Evolutionary conservation across 2,113 vertebrate genomes (phyloP).

Genomic region (Myiopsitta monachus): DNA sequence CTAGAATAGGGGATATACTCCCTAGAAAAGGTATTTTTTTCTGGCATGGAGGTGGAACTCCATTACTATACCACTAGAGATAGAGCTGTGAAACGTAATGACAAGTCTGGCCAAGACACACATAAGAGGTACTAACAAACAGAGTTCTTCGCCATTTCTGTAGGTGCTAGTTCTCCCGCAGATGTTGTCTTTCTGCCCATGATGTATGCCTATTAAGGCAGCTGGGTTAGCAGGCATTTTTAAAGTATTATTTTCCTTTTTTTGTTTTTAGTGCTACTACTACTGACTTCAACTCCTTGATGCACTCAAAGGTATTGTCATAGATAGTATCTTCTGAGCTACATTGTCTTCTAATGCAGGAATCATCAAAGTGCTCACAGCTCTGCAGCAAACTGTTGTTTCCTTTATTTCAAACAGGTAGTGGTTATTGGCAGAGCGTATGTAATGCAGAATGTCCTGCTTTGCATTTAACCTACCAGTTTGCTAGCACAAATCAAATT

Average conservation of each 20-base stretch:
- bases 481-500: neutral
- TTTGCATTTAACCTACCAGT: neutral
- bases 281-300: constrained; percentile 76
- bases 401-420: neutral
- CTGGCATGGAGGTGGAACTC: neutral
- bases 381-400: neutral
- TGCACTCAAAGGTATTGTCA: constrained; percentile 81
- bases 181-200: neutral
- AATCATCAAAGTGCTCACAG: neutral
- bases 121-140: neutral
- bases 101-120: neutral
- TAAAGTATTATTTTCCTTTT: constrained; percentile 21
- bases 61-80: neutral
- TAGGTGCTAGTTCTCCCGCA: neutral
- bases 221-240: neutral
- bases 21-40: neutral
- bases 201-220: neutral
- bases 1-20: neutral
- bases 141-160: neutral
- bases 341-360: neutral
- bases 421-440: neutral
- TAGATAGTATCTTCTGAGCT: neutral
- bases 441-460: neutral
- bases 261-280: constrained; percentile 72
- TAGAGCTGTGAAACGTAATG: neutral